These are phyloP conservation scores for Ivindomyrus marchei DNA, from an alignment of 2,113 vertebrate species.

Conservation along the genomic window DNA sequence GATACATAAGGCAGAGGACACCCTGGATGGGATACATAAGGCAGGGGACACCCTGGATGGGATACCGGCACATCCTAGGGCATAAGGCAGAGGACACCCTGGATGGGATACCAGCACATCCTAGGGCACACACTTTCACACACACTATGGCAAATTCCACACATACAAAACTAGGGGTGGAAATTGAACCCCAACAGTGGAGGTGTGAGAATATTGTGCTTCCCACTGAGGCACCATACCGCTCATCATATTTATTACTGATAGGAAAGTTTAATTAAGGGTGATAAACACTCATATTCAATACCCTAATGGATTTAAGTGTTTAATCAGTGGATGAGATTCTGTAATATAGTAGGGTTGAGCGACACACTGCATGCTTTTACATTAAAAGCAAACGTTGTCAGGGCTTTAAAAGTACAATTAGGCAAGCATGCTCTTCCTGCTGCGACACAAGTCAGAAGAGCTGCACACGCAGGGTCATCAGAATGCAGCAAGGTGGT, in stretches of 20 bases:
- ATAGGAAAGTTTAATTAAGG: background rate
- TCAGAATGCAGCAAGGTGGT: background rate
- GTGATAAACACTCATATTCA: background rate
- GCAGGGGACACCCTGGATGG: no score
- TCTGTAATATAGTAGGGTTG: background rate
- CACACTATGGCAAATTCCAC: background rate
- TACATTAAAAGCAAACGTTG: background rate
- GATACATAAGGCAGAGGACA: no score
- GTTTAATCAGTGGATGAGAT: background rate
- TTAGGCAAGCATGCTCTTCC: background rate
- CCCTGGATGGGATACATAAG: no score
- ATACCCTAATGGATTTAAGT: slow-evolving; percentile 1
- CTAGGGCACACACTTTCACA: background rate
- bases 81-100: background rate
- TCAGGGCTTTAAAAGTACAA: background rate
- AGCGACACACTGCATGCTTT: background rate
- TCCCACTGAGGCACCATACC: background rate
- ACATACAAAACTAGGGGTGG: background rate
- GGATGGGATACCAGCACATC: background rate
- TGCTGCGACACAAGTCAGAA: background rate
- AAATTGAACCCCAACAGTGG: background rate
- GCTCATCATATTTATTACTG: background rate
- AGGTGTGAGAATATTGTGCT: background rate
- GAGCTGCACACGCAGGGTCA: background rate
- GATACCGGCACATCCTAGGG: background rate